Evolutionary conservation across 2,797 vertebrate species (phyloP).

Genomic region (Tenualosa thibaudeaui): DNA sequence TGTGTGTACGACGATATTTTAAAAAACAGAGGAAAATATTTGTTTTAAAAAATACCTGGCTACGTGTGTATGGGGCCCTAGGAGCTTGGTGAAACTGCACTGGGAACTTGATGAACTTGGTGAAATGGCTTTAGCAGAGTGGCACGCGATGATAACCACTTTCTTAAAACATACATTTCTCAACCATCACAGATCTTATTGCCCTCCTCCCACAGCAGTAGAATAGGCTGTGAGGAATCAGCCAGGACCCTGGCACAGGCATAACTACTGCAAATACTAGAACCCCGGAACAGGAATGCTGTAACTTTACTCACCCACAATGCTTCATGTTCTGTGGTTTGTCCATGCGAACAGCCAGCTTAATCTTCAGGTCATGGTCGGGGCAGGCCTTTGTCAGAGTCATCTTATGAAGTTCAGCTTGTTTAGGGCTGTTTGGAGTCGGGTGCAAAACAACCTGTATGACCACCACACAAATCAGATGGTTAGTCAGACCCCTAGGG

Average conservation of each 20-base stretch:
- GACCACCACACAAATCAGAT: background rate
- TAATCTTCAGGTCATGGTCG: slow-evolving; percentile 87
- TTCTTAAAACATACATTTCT: too few species aligned
- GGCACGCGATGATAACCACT: too few species aligned
- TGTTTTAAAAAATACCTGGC: too few species aligned
- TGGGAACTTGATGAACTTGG: too few species aligned
- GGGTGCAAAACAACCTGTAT: slow-evolving; percentile 87
- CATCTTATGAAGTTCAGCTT: slow-evolving; percentile 89
- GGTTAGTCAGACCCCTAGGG: background rate
- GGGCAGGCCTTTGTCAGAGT: slow-evolving; percentile 85
- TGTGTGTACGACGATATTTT: too few species aligned
- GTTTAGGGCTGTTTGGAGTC: slow-evolving; percentile 87
- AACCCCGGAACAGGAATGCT: background rate
- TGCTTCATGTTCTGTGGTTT: slow-evolving; percentile 92
- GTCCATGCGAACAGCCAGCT: slow-evolving; percentile 87
- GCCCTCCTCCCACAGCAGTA: too few species aligned
- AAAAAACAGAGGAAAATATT: too few species aligned
- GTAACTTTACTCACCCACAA: slow-evolving; percentile 84
- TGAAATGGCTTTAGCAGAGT: too few species aligned
- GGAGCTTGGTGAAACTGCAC: too few species aligned
- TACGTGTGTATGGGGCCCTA: too few species aligned
- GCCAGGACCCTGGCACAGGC: background rate
- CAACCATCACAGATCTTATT: too few species aligned
- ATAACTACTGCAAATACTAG: too few species aligned
- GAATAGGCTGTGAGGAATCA: background rate